These are phyloP conservation scores for Leptinotarsa tumamoca DNA, from an alignment of 2,888 invertebrate genomes.

Conservation along the genomic window DNA sequence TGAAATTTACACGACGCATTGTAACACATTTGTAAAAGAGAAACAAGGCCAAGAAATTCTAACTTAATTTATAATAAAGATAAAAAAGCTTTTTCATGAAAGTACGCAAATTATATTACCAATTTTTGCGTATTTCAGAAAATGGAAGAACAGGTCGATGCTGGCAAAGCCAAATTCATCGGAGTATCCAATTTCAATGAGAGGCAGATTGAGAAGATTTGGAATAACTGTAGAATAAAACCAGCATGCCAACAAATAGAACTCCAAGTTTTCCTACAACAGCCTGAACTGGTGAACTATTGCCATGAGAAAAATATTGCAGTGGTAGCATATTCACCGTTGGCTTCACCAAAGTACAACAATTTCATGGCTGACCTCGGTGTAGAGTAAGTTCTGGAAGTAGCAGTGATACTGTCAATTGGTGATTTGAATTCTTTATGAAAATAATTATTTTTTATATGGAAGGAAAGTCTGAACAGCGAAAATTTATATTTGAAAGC, in stretches of 20 bases:
- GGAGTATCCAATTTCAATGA: slow-evolving; percentile 85
- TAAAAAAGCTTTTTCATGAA: too few relatives aligned
- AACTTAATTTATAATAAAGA: too few relatives aligned
- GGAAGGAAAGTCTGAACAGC: too few relatives aligned
- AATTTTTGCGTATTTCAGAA: slow-evolving; percentile 62
- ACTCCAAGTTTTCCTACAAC: slow-evolving; percentile 69
- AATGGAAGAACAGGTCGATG: slow-evolving; percentile 74
- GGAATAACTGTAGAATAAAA: slow-evolving; percentile 70
- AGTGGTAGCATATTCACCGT: slow-evolving; percentile 67
- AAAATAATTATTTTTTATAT: too few relatives aligned
- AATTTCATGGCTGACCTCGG: slow-evolving; percentile 42
- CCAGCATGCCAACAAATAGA: slow-evolving; percentile 78
- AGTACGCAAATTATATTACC: too few relatives aligned
- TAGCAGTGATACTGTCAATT: too few relatives aligned
- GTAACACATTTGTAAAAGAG: too few relatives aligned
- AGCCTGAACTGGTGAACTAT: slow-evolving; percentile 66
- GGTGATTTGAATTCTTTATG: too few relatives aligned
- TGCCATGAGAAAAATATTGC: slow-evolving; percentile 64
- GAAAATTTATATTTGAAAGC: too few relatives aligned
- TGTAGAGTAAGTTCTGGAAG: slow-evolving; percentile 26
- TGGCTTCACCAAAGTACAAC: slow-evolving; percentile 66
- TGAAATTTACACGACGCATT: too few relatives aligned
- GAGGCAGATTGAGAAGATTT: slow-evolving; percentile 75
- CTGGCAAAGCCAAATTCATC: slow-evolving; percentile 78
- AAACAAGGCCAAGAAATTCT: too few relatives aligned